Percentiles rank a stretch among this genome's conserved stretches.
phyloP scores from a whole-genome alignment of 1,140 invertebrate genomes.

The Oedothorax gibbosus region DNA sequence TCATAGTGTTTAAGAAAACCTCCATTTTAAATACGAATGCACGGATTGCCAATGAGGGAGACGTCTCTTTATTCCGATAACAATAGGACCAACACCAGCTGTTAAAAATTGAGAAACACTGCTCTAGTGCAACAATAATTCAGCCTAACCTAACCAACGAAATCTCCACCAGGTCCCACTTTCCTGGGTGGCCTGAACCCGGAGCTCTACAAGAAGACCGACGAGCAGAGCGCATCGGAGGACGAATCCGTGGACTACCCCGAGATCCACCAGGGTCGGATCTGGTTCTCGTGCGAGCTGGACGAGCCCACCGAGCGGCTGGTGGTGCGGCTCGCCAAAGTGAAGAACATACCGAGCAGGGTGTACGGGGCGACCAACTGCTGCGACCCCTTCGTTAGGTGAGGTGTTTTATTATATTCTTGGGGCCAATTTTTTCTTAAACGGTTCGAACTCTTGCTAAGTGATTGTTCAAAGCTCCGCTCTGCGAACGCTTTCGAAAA shows the following conservation, averaged over 20 bases:
- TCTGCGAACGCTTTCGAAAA: too few species aligned
- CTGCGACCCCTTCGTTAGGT: constrained; percentile 83
- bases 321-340: constrained; percentile 77
- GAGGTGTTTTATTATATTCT: background rate
- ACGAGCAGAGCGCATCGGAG: constrained; percentile 64
- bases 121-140: too few species aligned
- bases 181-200: constrained; percentile 68
- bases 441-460: too few species aligned
- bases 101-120: too few species aligned
- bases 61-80: too few species aligned
- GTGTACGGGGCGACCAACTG: constrained; percentile 76
- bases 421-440: too few species aligned
- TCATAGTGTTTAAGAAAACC: too few species aligned
- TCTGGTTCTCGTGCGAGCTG: constrained; percentile 82
- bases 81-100: too few species aligned
- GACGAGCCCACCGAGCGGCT: constrained; percentile 79
- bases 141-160: too few species aligned
- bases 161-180: constrained; percentile 27
- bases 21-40: too few species aligned
- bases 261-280: constrained; percentile 78
- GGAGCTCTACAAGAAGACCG: constrained; percentile 68
- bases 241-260: constrained; percentile 72
- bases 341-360: constrained; percentile 78
- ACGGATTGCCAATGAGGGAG: too few species aligned
- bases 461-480: too few species aligned